Conservation (phyloP, 2,113 vertebrate species). For the Charina bottae region DNA sequence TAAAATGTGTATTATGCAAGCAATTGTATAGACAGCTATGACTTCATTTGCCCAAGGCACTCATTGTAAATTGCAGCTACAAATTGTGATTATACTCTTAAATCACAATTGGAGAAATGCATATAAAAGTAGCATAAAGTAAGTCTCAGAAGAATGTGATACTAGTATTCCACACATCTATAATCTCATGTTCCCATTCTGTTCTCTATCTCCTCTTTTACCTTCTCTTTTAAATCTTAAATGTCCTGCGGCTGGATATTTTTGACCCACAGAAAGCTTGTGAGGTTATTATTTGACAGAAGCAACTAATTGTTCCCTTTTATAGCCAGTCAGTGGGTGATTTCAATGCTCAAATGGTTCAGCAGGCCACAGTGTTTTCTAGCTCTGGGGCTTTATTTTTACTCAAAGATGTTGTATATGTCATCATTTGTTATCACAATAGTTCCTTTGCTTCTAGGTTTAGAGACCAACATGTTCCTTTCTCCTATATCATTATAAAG, state of each 20-base stretch:
- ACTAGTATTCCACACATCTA: not conserved
- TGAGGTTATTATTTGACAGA: constrained; percentile 37
- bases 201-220: not conserved
- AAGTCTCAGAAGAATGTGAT: not conserved
- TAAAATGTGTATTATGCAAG: not conserved
- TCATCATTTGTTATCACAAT: constrained; percentile 26
- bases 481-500: constrained; percentile 28
- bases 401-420: constrained; percentile 32
- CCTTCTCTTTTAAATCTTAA: constrained; percentile 19
- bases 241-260: constrained; percentile 2
- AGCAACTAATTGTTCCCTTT: not conserved
- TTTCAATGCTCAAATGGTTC: constrained; percentile 13
- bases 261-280: constrained; percentile 28
- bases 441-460: constrained; percentile 10
- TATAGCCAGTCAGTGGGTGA: not conserved
- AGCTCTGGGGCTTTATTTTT: constrained; percentile 2
- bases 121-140: not conserved
- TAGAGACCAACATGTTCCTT: constrained; percentile 22
- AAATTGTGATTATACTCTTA: not conserved
- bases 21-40: not conserved
- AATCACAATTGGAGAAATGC: not conserved
- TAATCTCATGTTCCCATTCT: not conserved
- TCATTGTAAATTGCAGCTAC: not conserved
- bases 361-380: constrained; percentile 16
- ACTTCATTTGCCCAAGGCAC: not conserved